These are phyloP conservation scores for Notarius lentiginosus DNA, from an alignment of 2,113 vertebrate genomes.

Conservation along the genomic window DNA sequence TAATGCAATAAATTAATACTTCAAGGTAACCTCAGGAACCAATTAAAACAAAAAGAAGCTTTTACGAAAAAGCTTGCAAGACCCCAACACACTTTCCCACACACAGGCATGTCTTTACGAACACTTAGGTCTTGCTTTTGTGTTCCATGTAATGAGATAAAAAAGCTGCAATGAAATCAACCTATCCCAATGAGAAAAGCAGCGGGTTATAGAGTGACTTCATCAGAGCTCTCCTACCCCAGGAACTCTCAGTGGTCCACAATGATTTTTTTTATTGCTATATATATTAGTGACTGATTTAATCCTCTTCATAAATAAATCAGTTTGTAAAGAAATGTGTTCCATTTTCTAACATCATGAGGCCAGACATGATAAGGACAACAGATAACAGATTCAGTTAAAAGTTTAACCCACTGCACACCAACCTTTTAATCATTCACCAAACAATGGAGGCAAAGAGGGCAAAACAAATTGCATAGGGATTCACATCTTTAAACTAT, in stretches of 20 bases:
- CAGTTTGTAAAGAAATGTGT: background rate
- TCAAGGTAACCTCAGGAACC: too few species aligned
- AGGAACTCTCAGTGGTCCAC: background rate
- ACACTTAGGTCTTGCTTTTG: background rate
- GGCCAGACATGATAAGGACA: background rate
- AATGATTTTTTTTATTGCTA: background rate
- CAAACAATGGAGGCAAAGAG: background rate
- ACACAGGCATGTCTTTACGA: background rate
- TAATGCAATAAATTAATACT: background rate
- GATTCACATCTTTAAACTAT: background rate
- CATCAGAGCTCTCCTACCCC: constrained; percentile 78
- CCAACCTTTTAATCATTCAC: constrained; percentile 23
- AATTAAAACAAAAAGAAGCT: background rate
- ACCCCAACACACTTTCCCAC: background rate
- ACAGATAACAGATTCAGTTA: background rate
- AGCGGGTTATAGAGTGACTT: constrained; percentile 83
- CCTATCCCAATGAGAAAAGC: constrained; percentile 75
- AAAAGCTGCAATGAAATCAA: constrained; percentile 82
- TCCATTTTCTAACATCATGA: background rate
- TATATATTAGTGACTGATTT: background rate
- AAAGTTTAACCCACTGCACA: background rate
- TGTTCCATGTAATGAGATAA: constrained; percentile 46
- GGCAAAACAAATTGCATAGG: background rate
- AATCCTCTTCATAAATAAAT: background rate
- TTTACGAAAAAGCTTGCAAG: background rate